phyloP scores from a whole-genome alignment of 2,888 invertebrate species.

The Thysanoteuthis rhombus region DNA sequence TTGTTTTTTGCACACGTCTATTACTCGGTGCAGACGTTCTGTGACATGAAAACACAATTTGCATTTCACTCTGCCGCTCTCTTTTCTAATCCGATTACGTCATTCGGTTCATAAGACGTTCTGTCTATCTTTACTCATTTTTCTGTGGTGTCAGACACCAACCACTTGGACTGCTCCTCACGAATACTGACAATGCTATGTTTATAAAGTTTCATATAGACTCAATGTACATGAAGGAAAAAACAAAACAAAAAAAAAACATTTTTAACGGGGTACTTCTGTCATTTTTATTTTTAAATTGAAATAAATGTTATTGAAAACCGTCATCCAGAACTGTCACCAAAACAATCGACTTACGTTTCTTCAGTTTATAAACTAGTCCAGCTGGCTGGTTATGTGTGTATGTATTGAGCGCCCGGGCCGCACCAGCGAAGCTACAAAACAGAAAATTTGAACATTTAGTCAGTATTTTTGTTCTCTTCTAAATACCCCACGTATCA shows the following conservation, averaged over 20 bases:
- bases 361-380: too few relatives aligned
- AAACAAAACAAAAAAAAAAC: too few relatives aligned
- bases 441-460: too few relatives aligned
- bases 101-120: neutral
- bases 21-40: neutral
- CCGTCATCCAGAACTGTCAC: too few relatives aligned
- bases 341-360: too few relatives aligned
- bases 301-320: too few relatives aligned
- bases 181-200: neutral
- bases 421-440: too few relatives aligned
- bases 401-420: too few relatives aligned
- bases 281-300: neutral
- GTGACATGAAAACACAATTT: neutral
- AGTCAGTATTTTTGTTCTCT: too few relatives aligned
- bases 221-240: neutral
- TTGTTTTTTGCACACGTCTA: neutral
- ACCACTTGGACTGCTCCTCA: neutral
- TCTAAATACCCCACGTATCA: too few relatives aligned
- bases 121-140: neutral
- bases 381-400: too few relatives aligned
- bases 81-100: neutral
- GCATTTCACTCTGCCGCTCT: neutral
- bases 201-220: neutral
- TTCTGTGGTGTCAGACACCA: neutral
- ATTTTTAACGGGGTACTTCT: neutral